Evolutionary conservation across 2,888 invertebrate species (phyloP).

Genomic region (Stenchaetothrips biformis): DNA sequence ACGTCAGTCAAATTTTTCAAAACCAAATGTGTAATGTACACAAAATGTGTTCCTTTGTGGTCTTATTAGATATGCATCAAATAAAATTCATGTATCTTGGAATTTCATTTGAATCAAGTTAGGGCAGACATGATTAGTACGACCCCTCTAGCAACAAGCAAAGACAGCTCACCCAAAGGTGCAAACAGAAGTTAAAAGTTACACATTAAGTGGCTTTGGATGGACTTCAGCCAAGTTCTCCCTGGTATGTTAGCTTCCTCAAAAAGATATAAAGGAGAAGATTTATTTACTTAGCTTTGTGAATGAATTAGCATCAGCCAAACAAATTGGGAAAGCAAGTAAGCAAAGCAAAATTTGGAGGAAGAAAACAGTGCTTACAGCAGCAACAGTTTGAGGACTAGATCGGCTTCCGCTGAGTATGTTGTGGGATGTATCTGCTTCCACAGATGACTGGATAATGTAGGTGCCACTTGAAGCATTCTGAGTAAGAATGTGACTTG

Average conservation of each 20-base stretch:
- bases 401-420: constrained; percentile 56
- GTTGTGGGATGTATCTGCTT: constrained; percentile 56
- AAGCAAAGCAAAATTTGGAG: constrained; percentile 22
- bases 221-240: too few species aligned
- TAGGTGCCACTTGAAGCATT: constrained; percentile 49
- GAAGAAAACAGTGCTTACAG: constrained; percentile 51
- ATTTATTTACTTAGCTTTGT: background rate
- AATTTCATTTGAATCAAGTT: too few species aligned
- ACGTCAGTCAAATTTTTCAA: background rate
- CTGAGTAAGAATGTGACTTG: constrained; percentile 35
- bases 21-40: background rate
- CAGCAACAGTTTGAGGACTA: constrained; percentile 63
- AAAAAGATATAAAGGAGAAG: background rate
- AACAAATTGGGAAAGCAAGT: constrained; percentile 10
- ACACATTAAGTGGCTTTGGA: too few species aligned
- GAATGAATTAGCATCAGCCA: background rate
- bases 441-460: constrained; percentile 64
- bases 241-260: too few species aligned
- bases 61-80: too few species aligned
- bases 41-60: too few species aligned
- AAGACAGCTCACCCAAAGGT: too few species aligned
- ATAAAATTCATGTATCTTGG: too few species aligned
- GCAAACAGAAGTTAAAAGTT: too few species aligned
- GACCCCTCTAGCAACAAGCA: too few species aligned
- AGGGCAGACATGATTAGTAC: too few species aligned